Base-by-base conservation (phyloP, 2,797 vertebrate species). In the Perdix hodgsoniae region DNA sequence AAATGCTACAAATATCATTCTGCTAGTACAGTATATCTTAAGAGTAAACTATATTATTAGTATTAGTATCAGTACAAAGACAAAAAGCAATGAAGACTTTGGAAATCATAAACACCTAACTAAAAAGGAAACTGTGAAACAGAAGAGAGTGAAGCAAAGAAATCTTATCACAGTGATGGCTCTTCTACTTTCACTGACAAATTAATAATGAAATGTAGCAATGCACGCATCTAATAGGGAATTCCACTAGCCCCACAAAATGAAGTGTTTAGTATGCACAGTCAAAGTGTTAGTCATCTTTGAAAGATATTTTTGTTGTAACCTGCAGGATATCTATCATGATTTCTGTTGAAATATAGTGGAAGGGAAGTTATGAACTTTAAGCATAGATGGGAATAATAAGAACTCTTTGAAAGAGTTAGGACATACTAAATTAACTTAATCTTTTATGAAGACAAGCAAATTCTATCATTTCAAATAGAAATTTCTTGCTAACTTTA, bases 281-380 rank as follows among this genome's bases (percentile, higher is more conserved):
- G 29, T 35, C 16, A 39, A 8, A 40, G 2, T 37, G 14, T 26
- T 69, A 9, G 16, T 47, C 1, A 23, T 24, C 56, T 84, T 59
- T 21, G 5, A 11, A 63, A 56, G 7, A 56, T 15, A n/a, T 71
- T 83, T 35, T 14, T 35, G 5, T 44, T 15, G 15, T 29, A 61
- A 57, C 52, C 2, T 0, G 11, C 33, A 56, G 27, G 79, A 49
- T 8, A 39, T 9, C 1, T 0, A 8, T 59, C 35, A 73, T 54
- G 17, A 27, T 37, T 40, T 49, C 29, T 66, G 27, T 72, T 35
- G 40, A 87, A 33, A 2, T 0, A 65, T 79, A 56, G 15, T 1
- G 1, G 3, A 91, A 26, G 4, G 14, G 8, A 86, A 63, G 2
- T 2, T 37, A 52, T 26, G 64, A 87, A 61, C 6, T 33, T 0